Evolutionary conservation across 2,888 invertebrate genomes (phyloP).

Genomic region (Orthosia gothica): DNA sequence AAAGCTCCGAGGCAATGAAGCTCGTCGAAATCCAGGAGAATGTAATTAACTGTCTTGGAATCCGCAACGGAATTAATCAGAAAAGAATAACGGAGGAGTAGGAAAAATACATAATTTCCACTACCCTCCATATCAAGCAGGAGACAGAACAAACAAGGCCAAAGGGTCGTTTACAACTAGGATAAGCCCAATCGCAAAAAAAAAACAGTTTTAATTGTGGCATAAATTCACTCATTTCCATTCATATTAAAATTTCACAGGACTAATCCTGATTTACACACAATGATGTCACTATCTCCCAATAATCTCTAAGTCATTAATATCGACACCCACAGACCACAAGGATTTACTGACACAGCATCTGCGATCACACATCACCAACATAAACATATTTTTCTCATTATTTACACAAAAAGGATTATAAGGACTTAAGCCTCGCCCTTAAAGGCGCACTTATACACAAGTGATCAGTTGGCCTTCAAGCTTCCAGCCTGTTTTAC

Average conservation of each 20-base stretch:
- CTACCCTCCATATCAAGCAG: too few species aligned
- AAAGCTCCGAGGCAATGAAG: too few species aligned
- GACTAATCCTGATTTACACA: too few species aligned
- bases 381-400: constrained; percentile 11
- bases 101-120: too few species aligned
- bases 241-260: neutral
- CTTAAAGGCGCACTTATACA: constrained; percentile 5
- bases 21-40: too few species aligned
- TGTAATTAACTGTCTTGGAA: too few species aligned
- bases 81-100: too few species aligned
- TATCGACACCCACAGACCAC: neutral
- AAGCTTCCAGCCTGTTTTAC: constrained; percentile 23
- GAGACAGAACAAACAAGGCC: too few species aligned
- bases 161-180: too few species aligned
- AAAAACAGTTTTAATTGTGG: too few species aligned
- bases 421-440: constrained; percentile 13
- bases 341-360: neutral
- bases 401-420: constrained; percentile 18
- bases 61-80: too few species aligned
- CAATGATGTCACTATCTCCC: neutral
- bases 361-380: neutral
- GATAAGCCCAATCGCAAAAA: too few species aligned
- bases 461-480: constrained; percentile 42
- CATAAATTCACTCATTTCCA: neutral
- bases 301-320: neutral